Evolutionary conservation across 2,888 invertebrate species (phyloP).

Genomic region (Odontocolon sp.): DNA sequence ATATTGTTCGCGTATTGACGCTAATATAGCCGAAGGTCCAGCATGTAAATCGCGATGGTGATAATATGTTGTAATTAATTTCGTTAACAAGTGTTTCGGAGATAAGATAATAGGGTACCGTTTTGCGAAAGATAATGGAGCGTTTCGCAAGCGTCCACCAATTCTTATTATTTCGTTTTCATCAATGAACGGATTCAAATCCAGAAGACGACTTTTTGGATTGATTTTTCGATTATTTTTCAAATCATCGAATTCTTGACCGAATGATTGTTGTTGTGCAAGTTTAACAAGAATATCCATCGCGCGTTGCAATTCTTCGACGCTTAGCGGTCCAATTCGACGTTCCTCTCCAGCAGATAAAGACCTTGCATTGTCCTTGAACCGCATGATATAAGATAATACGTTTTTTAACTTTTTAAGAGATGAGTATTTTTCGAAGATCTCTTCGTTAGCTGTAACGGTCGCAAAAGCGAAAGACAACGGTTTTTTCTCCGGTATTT

Average conservation of each 20-base stretch:
- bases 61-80: background rate
- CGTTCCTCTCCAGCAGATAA: background rate
- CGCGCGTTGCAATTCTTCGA: slow-evolving; percentile 1
- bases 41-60: slow-evolving; percentile 48
- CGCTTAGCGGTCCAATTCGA: background rate
- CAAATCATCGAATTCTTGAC: background rate
- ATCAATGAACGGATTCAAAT: slow-evolving; percentile 47
- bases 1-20: slow-evolving; percentile 37
- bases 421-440: slow-evolving; percentile 29
- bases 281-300: slow-evolving; percentile 10
- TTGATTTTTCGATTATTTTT: background rate
- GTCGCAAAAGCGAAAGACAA: background rate
- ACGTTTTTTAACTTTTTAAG: slow-evolving; percentile 4
- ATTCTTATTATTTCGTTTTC: slow-evolving; percentile 15
- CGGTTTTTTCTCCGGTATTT: slow-evolving; percentile 3
- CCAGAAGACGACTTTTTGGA: background rate
- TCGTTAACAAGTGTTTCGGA: slow-evolving; percentile 19
- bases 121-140: background rate
- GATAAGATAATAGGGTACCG: slow-evolving; percentile 25
- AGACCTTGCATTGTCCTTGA: background rate
- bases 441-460: background rate
- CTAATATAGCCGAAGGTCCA: slow-evolving; percentile 35
- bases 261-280: background rate
- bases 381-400: slow-evolving; percentile 7
- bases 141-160: slow-evolving; percentile 34